phyloP scores from a whole-genome alignment of 2,113 vertebrate genomes.

The Cyphomyrus discorhynchus region DNA sequence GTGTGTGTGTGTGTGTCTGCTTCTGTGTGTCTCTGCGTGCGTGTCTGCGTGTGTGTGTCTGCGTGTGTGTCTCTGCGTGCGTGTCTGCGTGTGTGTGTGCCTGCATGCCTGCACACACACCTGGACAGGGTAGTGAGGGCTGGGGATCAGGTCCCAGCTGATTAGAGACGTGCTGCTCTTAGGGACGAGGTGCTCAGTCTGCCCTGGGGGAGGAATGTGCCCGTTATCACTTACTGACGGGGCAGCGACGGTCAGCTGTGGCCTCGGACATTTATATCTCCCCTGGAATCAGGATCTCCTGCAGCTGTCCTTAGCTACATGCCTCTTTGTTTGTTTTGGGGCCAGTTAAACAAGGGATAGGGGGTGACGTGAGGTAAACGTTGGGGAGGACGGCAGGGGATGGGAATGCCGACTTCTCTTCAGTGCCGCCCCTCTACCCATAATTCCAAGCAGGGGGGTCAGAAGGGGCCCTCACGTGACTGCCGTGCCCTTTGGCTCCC shows the following conservation, averaged over 20 bases:
- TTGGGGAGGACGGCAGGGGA: neutral
- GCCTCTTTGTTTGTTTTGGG: neutral
- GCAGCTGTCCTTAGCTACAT: neutral
- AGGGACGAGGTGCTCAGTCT: neutral
- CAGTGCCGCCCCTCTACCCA: neutral
- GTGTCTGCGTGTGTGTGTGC: conserved; percentile 23
- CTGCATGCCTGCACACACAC: conserved; percentile 27
- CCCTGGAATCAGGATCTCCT: neutral
- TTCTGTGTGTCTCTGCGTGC: conserved; percentile 26
- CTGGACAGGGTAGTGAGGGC: neutral
- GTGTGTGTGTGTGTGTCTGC: neutral
- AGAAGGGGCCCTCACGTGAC: neutral
- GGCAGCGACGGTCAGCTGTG: neutral
- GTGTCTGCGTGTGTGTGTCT: neutral
- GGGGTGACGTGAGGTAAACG: neutral
- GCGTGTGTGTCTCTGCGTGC: conserved; percentile 30
- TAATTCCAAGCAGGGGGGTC: neutral
- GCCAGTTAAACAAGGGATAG: neutral
- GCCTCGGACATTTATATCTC: neutral
- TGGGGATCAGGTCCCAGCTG: neutral
- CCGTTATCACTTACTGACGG: neutral
- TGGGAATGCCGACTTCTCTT: neutral
- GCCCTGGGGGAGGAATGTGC: neutral
- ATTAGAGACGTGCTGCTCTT: neutral
- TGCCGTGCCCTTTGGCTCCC: conserved; percentile 24